Conservation (phyloP, 2,888 invertebrate species). For the Melanargia galathea region DNA sequence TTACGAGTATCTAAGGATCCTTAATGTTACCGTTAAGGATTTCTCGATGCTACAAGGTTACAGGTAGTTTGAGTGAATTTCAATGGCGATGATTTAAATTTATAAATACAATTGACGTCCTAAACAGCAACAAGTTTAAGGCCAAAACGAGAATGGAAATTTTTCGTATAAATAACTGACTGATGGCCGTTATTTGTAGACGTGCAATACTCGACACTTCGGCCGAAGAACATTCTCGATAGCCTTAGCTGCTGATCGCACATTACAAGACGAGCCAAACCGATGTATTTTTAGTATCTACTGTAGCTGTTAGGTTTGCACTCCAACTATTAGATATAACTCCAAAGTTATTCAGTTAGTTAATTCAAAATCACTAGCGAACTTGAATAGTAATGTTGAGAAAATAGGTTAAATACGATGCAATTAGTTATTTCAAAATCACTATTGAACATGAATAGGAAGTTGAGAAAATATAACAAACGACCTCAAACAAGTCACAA, state of each 20-base stretch:
- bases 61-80: conserved; percentile 20
- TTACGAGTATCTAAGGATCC: not conserved
- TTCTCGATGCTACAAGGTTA: conserved; percentile 16
- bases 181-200: conserved; percentile 7
- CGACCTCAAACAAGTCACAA: not conserved
- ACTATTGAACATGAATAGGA: not conserved
- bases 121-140: conserved; percentile 21
- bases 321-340: no score
- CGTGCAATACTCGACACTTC: conserved; percentile 4
- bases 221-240: not conserved
- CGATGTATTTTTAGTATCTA: no score
- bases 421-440: no score
- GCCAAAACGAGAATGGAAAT: conserved; percentile 20
- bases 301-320: no score
- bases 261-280: not conserved
- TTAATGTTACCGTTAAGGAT: conserved; percentile 18
- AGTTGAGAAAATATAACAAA: not conserved
- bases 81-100: conserved; percentile 21
- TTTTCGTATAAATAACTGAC: conserved; percentile 8
- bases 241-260: not conserved
- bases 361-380: no score
- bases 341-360: no score
- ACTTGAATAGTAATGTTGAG: no score
- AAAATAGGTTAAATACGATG: no score
- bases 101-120: conserved; percentile 19